phyloP scores from a whole-genome alignment of 2,888 invertebrate species.

The Sepioteuthis lessoniana region DNA sequence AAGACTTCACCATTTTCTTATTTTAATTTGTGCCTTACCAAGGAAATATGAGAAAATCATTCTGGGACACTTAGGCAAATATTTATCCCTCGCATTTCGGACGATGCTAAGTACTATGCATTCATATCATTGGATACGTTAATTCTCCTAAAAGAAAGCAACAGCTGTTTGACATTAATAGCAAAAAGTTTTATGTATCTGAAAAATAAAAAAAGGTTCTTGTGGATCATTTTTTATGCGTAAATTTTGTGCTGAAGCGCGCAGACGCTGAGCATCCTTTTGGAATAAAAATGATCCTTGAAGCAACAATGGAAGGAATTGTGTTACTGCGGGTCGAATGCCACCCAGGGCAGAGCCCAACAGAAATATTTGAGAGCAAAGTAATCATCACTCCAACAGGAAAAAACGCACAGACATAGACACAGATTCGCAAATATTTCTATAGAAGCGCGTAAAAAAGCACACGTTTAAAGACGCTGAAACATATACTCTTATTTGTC shows the following conservation, averaged over 20 bases:
- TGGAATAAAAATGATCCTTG: neutral
- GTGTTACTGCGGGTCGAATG: neutral
- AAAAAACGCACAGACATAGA: too few relatives aligned
- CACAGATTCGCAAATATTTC: too few relatives aligned
- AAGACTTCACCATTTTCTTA: too few relatives aligned
- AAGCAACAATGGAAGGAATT: slow-evolving; percentile 8
- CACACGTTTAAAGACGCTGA: too few relatives aligned
- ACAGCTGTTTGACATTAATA: neutral
- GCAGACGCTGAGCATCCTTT: neutral
- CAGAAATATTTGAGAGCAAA: neutral
- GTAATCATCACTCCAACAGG: neutral
- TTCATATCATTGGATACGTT: neutral
- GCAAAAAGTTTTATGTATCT: neutral
- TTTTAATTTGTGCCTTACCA: too few relatives aligned
- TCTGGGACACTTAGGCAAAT: neutral
- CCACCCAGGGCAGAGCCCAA: neutral
- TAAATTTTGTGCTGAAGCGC: neutral
- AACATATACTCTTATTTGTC: too few relatives aligned
- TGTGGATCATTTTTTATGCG: neutral
- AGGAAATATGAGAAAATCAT: neutral
- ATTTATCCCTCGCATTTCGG: neutral
- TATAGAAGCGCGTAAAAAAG: too few relatives aligned
- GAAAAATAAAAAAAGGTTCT: neutral
- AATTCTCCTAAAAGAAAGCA: neutral
- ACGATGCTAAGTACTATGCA: neutral